A percentile compares a stretch with the other conserved stretches of the same genome.
These are phyloP conservation scores for Brachionus angularis DNA, from an alignment of 1,140 invertebrate genomes.

Conservation along the genomic window DNA sequence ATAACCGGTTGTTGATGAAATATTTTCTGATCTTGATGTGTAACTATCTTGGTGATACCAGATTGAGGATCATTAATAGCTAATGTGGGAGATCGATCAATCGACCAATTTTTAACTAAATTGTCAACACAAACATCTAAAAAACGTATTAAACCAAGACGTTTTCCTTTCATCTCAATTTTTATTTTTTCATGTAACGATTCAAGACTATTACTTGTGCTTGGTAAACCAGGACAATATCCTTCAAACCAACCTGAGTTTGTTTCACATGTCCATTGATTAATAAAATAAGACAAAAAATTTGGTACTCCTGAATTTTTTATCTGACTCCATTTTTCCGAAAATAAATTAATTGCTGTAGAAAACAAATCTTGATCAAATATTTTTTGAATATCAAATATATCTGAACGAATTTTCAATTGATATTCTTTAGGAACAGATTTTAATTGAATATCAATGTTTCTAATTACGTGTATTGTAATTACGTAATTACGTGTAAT, in stretches of 20 bases:
- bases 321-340: not conserved
- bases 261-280: not conserved
- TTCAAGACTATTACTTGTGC: no score
- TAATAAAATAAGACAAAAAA: not conserved
- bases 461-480: constrained; percentile 2
- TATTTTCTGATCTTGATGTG: no score
- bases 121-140: no score
- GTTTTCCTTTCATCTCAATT: no score
- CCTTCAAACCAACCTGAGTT: constrained; percentile 13
- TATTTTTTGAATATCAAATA: not conserved
- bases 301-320: not conserved
- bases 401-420: not conserved
- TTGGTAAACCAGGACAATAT: not conserved
- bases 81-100: no score
- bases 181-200: no score
- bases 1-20: no score
- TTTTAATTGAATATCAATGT: constrained; percentile 8
- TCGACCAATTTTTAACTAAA: no score
- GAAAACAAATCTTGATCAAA: not conserved
- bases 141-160: no score
- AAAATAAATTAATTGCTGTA: not conserved
- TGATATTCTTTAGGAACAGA: not conserved
- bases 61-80: no score
- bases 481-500: no score
- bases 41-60: no score